These are phyloP conservation scores for Distichodus sexfasciatus DNA, from an alignment of 2,797 vertebrate species.

Conservation along the genomic window DNA sequence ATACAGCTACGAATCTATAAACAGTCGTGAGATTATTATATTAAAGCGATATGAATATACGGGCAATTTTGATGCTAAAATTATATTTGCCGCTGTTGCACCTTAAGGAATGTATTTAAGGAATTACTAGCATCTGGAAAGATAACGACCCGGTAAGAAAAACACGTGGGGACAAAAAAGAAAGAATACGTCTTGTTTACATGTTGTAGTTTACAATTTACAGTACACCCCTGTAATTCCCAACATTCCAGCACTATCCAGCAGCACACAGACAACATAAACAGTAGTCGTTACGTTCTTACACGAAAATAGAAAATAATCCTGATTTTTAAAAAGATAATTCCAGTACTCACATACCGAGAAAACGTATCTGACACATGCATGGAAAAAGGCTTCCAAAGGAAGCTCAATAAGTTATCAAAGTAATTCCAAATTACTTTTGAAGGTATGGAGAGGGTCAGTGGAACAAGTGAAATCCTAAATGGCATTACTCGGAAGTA, in stretches of 20 bases:
- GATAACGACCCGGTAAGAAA: neutral
- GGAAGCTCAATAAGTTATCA: slow-evolving; percentile 6
- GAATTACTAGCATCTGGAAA: neutral
- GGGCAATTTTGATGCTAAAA: too few species aligned
- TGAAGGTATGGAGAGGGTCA: neutral
- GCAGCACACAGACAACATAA: neutral
- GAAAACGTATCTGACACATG: neutral
- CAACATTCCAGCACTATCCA: slow-evolving; percentile 18
- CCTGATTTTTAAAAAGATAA: slow-evolving; percentile 3
- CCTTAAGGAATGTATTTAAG: too few species aligned
- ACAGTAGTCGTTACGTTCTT: neutral
- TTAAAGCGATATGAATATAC: too few species aligned
- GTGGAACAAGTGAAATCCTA: neutral
- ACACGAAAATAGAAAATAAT: neutral
- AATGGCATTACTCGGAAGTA: neutral
- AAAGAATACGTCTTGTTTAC: slow-evolving; percentile 13
- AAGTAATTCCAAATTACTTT: neutral
- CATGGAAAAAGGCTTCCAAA: neutral
- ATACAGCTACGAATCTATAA: too few species aligned
- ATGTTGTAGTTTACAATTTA: slow-evolving; percentile 7
- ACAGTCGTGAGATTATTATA: too few species aligned
- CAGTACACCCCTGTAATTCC: slow-evolving; percentile 3
- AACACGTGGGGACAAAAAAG: neutral
- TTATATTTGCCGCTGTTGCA: too few species aligned
- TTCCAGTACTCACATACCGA: neutral